Conservation (phyloP, 2,888 invertebrate genomes). For the Nudaria mundana region DNA sequence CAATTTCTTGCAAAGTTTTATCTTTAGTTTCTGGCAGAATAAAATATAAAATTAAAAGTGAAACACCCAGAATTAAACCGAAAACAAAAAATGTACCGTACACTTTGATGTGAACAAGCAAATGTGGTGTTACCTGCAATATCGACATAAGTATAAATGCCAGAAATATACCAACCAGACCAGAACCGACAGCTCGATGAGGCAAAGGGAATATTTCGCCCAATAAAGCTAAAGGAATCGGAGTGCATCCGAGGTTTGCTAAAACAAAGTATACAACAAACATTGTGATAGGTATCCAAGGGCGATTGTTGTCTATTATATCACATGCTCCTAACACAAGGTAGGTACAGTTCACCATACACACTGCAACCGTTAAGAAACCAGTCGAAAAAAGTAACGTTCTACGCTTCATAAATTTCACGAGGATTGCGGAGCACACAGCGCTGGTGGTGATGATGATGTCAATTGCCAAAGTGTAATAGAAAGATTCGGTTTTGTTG, state of each 20-base stretch:
- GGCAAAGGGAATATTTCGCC: constrained; percentile 59
- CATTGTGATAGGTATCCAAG: constrained; percentile 43
- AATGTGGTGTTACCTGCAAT: constrained; percentile 45
- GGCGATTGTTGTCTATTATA: constrained; percentile 34
- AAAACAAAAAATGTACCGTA: constrained; percentile 2
- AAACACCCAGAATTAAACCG: neutral
- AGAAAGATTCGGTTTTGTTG: constrained; percentile 39
- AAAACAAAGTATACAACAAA: constrained; percentile 50
- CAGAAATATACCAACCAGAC: constrained; percentile 39
- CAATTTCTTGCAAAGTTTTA: constrained; percentile 9
- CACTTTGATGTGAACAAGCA: constrained; percentile 26
- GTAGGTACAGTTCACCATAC: constrained; percentile 41
- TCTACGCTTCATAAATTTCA: constrained; percentile 50
- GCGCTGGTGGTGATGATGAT: constrained; percentile 48
- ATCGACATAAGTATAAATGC: constrained; percentile 38
- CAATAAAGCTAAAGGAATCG: constrained; percentile 53
- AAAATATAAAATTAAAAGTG: constrained; percentile 2
- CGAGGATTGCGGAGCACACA: constrained; percentile 45
- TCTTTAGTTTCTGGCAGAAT: constrained; percentile 13
- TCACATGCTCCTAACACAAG: constrained; percentile 39
- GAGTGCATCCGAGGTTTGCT: constrained; percentile 57
- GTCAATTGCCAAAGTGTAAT: constrained; percentile 51
- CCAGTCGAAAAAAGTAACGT: constrained; percentile 51
- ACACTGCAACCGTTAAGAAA: constrained; percentile 35
- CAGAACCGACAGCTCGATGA: constrained; percentile 48